Base-by-base conservation (phyloP, 2,888 invertebrate genomes). In the Nycteola revayana region DNA sequence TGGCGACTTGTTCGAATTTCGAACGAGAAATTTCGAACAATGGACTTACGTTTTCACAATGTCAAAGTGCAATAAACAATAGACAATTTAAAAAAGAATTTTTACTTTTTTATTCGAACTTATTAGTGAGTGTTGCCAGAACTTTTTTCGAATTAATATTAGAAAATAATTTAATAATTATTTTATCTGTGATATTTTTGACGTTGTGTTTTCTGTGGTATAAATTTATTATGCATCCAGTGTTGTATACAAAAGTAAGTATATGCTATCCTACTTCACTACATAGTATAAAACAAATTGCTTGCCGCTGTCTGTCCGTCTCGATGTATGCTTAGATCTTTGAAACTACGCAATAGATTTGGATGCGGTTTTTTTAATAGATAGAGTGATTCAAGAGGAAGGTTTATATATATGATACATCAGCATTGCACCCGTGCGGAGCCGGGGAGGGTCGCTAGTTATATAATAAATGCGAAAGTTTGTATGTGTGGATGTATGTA, bases 241-340 rank as follows among this genome's bases (percentile, higher is more conserved):
- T 75, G 3, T 17, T 73, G 2, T 77, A 75, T 48, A 58, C 56
- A 18, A 82, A 72, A 70, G 84, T 84, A 26, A 75, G 76, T 60
- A 24, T 21, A 14, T 14, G n/a, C n/a, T n/a, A n/a, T n/a, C n/a
- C n/a, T n/a, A n/a, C n/a, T n/a, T n/a, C n/a, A n/a, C n/a, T n/a
- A n/a, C n/a, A n/a, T n/a, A n/a, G n/a, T n/a, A n/a, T n/a, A n/a
- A n/a, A n/a, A n/a, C n/a, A n/a, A n/a, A n/a, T n/a, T n/a, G n/a
- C n/a, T n/a, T n/a, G n/a, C n/a, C n/a, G n/a, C n/a, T n/a, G n/a
- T n/a, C n/a, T n/a, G n/a, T n/a, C n/a, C n/a, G n/a, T n/a, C n/a
- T n/a, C n/a, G n/a, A n/a, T n/a, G n/a, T n/a, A n/a, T n/a, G n/a
- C n/a, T n/a, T n/a, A n/a, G n/a, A n/a, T n/a, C n/a, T n/a, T n/a